These are phyloP conservation scores for Erannis defoliaria DNA, from an alignment of 2,888 invertebrate species.

Conservation along the genomic window DNA sequence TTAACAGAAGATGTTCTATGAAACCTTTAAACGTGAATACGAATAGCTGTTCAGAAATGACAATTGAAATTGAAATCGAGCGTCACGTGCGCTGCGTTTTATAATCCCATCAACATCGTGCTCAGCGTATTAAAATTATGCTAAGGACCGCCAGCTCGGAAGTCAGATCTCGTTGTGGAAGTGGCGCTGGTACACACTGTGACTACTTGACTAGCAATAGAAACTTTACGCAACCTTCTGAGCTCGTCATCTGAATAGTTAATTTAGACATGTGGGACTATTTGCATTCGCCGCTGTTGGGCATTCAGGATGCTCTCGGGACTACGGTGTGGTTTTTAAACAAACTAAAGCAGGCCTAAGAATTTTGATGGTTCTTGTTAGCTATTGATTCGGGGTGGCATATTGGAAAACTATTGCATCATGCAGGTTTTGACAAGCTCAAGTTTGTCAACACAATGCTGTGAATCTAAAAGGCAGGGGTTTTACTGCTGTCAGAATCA, in stretches of 20 bases:
- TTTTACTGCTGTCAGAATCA: no score
- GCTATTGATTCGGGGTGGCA: constrained; percentile 17
- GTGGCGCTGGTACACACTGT: constrained; percentile 45
- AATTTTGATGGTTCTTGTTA: constrained; percentile 36
- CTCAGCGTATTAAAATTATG: constrained; percentile 48
- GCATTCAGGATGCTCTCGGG: constrained; percentile 46
- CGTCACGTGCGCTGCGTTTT: constrained; percentile 54
- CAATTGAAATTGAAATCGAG: constrained; percentile 63
- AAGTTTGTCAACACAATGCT: no score
- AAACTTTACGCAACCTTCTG: constrained; percentile 56
- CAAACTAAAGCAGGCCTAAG: constrained; percentile 21
- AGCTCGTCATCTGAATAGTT: constrained; percentile 51
- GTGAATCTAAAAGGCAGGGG: no score
- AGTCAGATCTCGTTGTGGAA: constrained; percentile 60
- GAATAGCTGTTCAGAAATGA: constrained; percentile 53
- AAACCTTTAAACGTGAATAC: no score
- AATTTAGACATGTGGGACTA: constrained; percentile 44
- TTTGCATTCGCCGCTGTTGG: constrained; percentile 48
- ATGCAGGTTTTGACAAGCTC: constrained; percentile 1
- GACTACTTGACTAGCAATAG: constrained; percentile 62
- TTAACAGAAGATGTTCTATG: no score
- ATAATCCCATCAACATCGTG: constrained; percentile 49
- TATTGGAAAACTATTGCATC: constrained; percentile 27
- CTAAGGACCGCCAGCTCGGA: constrained; percentile 58
- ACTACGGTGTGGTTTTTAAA: constrained; percentile 39